Evolutionary conservation across 2,797 vertebrate species (phyloP).

Genomic region (Carduelis carduelis): DNA sequence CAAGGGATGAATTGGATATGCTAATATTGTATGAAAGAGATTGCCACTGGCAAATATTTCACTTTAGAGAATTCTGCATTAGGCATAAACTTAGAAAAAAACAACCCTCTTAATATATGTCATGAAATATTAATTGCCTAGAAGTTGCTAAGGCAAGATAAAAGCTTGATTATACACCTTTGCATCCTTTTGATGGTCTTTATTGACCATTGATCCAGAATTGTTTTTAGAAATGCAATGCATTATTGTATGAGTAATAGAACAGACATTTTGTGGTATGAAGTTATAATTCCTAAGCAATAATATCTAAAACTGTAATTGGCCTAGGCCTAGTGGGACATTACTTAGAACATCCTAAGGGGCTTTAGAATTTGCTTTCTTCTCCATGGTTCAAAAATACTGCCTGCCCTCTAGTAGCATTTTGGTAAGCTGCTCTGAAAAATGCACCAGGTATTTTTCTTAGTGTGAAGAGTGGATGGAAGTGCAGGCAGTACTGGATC

Average conservation of each 20-base stretch:
- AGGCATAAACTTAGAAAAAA: slow-evolving; percentile 58
- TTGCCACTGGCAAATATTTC: slow-evolving; percentile 67
- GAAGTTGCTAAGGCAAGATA: slow-evolving; percentile 45
- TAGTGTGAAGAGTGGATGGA: background rate
- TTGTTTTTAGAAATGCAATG: background rate
- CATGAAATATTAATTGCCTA: slow-evolving; percentile 64
- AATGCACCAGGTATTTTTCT: background rate
- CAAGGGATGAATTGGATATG: slow-evolving; percentile 69
- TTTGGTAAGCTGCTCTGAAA: background rate
- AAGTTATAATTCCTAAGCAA: background rate
- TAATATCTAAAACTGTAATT: background rate
- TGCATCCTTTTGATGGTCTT: slow-evolving; percentile 26
- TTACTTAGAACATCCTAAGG: background rate
- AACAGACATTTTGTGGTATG: background rate
- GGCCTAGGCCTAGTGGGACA: background rate
- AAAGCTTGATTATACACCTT: slow-evolving; percentile 51
- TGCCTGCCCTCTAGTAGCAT: background rate
- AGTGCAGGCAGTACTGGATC: background rate
- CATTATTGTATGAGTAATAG: background rate
- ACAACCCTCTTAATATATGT: background rate
- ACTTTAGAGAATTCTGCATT: slow-evolving; percentile 54
- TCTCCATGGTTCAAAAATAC: background rate
- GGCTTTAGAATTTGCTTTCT: background rate
- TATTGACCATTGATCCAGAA: background rate
- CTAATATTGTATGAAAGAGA: slow-evolving; percentile 69